phyloP scores from a whole-genome alignment of 2,888 invertebrate species.

The Subacronicta megacephala region DNA sequence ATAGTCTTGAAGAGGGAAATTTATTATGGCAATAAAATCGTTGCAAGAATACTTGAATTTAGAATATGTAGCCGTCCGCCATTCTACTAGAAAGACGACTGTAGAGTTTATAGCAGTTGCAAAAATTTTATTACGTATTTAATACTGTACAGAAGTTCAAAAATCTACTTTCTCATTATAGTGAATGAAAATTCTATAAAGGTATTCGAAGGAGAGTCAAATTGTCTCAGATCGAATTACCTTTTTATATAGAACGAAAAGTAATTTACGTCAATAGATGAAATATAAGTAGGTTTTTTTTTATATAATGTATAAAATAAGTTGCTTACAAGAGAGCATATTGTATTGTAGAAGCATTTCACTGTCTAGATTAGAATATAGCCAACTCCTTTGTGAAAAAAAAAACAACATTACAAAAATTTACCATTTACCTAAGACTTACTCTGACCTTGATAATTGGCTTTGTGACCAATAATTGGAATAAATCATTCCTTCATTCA shows the following conservation, averaged over 20 bases:
- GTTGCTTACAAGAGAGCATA: background rate
- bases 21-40: constrained; percentile 31
- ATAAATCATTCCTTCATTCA: no score
- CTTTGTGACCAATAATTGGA: no score
- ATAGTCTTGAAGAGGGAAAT: constrained; percentile 22
- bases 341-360: constrained; percentile 1
- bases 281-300: background rate
- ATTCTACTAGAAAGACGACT: constrained; percentile 14
- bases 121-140: background rate
- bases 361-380: no score
- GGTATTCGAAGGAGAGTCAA: no score
- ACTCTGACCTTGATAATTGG: no score
- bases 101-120: background rate
- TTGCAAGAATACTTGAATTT: constrained; percentile 31
- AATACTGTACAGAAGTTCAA: no score
- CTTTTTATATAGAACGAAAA: background rate
- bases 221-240: no score
- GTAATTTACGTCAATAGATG: background rate
- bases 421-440: no score
- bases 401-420: no score
- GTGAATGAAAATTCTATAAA: no score
- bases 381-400: no score
- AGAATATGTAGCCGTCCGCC: constrained; percentile 30
- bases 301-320: no score
- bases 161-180: background rate